phyloP scores from a whole-genome alignment of 2,113 vertebrate species.

The Macaca nemestrina region DNA sequence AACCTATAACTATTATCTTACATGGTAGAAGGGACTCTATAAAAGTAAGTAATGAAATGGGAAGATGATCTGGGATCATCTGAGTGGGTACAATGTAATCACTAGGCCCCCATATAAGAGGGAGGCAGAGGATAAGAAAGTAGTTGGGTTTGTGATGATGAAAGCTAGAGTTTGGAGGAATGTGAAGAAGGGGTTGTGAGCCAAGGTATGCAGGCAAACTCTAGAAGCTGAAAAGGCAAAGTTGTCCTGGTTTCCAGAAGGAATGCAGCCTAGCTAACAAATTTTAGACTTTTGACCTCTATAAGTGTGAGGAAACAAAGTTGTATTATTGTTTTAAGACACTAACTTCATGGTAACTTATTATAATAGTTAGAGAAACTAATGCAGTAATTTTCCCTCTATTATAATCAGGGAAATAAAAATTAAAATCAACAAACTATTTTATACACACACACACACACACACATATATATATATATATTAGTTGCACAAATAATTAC shows the following conservation, averaged over 20 bases:
- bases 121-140: neutral
- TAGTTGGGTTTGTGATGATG: neutral
- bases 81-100: neutral
- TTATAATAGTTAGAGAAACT: neutral
- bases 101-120: neutral
- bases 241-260: neutral
- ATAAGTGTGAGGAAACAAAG: neutral
- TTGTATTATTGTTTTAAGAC: neutral
- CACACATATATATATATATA: neutral
- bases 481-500: neutral
- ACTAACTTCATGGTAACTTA: neutral
- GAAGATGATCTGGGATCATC: neutral
- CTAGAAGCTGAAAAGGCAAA: neutral
- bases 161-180: neutral
- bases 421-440: neutral
- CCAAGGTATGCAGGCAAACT: neutral
- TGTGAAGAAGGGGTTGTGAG: neutral
- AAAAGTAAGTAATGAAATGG: neutral
- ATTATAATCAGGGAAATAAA: neutral
- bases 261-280: neutral
- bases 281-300: neutral
- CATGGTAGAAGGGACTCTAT: neutral
- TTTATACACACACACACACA: neutral
- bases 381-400: neutral
- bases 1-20: neutral